Evolutionary conservation across 2,888 invertebrate species (phyloP).

Genomic region (Cheilosia urbana): DNA sequence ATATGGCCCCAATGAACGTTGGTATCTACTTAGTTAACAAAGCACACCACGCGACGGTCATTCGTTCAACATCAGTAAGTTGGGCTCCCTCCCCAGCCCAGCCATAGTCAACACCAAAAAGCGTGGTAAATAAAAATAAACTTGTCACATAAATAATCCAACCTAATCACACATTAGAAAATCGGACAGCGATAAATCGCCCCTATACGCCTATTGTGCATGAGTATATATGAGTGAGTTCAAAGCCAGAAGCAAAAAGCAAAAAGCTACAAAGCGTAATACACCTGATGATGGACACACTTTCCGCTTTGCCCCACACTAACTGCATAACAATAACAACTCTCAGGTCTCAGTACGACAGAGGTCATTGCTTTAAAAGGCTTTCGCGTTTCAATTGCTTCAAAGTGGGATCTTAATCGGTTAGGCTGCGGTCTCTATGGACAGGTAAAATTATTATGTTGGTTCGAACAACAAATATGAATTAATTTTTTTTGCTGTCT

Average conservation of each 20-base stretch:
- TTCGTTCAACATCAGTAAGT: background rate
- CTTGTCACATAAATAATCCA: conserved; percentile 56
- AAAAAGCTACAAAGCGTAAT: background rate
- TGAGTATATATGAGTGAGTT: conserved; percentile 10
- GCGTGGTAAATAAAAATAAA: conserved; percentile 29
- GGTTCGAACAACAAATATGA: conserved; percentile 9
- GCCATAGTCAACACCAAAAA: background rate
- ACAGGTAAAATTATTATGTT: background rate
- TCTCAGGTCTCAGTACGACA: background rate
- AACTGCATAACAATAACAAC: conserved; percentile 42
- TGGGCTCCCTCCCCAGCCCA: background rate
- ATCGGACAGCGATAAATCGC: conserved; percentile 39
- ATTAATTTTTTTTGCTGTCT: conserved; percentile 3
- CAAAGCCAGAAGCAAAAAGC: background rate
- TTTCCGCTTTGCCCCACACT: background rate
- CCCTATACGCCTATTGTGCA: conserved; percentile 4
- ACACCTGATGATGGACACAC: conserved; percentile 6
- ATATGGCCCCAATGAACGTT: background rate
- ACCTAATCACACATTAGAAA: conserved; percentile 48
- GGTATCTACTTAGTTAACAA: background rate
- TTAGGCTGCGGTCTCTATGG: conserved; percentile 1
- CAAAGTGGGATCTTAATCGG: conserved; percentile 45
- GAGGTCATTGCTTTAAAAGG: conserved; percentile 60
- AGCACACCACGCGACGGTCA: background rate
- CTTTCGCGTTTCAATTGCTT: conserved; percentile 57